Percentiles rank a stretch among this genome's conserved stretches.
phyloP scores from a whole-genome alignment of 2,888 invertebrate species.

The Cephus pygmeus region DNA sequence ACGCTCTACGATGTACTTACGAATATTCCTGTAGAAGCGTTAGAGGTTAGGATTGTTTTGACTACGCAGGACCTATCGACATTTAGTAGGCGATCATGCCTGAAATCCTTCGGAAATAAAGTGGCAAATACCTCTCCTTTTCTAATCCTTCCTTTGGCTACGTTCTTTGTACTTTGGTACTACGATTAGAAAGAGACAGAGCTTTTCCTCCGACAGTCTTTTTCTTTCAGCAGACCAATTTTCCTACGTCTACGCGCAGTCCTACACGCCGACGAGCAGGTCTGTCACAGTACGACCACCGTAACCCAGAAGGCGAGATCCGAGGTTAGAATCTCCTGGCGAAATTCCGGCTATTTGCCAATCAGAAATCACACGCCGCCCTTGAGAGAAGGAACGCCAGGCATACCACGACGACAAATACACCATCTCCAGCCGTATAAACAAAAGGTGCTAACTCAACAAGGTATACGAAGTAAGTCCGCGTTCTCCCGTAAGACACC shows the following conservation, averaged over 20 bases:
- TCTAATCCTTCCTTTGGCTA: no score
- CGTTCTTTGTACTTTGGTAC: no score
- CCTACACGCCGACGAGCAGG: no score
- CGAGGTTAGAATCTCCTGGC: neutral
- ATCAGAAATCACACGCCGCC: slow-evolving; percentile 10
- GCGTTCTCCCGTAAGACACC: slow-evolving; percentile 9
- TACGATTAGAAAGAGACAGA: no score
- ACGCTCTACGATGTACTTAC: neutral
- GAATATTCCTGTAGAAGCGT: neutral
- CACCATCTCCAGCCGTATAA: slow-evolving; percentile 8
- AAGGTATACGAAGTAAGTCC: slow-evolving; percentile 11
- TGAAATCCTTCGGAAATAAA: no score
- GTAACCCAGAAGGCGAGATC: neutral
- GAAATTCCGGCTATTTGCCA: slow-evolving; percentile 9
- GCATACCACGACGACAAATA: slow-evolving; percentile 24
- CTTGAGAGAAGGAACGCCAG: slow-evolving; percentile 13
- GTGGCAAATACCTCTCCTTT: no score
- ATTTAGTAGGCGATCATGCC: no score
- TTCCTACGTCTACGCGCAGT: no score
- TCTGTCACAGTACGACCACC: neutral
- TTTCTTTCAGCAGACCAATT: no score
- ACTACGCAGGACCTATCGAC: neutral
- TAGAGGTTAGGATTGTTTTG: neutral
- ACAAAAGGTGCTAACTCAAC: slow-evolving; percentile 25
- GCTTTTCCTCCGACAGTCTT: no score